These are phyloP conservation scores for Heliconius eleuchia DNA, from an alignment of 1,140 invertebrate genomes.

Conservation along the genomic window DNA sequence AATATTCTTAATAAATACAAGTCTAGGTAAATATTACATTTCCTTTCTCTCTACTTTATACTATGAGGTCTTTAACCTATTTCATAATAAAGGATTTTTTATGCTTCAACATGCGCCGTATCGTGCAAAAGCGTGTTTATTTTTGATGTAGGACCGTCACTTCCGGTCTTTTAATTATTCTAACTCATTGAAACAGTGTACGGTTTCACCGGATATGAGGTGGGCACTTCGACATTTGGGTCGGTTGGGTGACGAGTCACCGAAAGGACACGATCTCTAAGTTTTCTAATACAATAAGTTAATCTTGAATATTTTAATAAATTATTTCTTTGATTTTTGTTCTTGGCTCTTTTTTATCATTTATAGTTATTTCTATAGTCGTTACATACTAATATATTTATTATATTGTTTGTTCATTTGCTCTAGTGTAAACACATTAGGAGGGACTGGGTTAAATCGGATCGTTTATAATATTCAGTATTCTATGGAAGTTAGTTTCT, in stretches of 20 bases:
- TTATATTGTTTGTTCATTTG: background rate
- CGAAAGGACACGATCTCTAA: background rate
- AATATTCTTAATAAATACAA: background rate
- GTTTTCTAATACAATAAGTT: background rate
- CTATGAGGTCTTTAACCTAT: conserved; percentile 8
- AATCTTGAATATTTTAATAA: background rate
- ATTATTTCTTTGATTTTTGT: background rate
- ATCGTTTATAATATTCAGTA: background rate
- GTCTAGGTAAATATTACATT: background rate
- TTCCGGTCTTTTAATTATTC: conserved; percentile 41
- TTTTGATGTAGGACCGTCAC: conserved; percentile 29
- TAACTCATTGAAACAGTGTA: conserved; percentile 39
- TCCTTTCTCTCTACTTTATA: background rate
- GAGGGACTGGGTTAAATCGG: background rate
- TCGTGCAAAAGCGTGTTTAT: conserved; percentile 24
- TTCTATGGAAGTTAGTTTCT: background rate
- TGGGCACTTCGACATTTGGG: conserved; percentile 31
- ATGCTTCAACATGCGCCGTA: conserved; percentile 3
- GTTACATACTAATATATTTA: too few relatives aligned
- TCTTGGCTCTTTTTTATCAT: background rate
- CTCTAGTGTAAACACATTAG: background rate
- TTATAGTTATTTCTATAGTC: too few relatives aligned
- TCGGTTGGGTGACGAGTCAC: conserved; percentile 22
- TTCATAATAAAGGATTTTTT: background rate
- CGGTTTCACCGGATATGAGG: conserved; percentile 40